phyloP scores from a whole-genome alignment of 2,888 invertebrate genomes.

The Phyllotreta striolata region DNA sequence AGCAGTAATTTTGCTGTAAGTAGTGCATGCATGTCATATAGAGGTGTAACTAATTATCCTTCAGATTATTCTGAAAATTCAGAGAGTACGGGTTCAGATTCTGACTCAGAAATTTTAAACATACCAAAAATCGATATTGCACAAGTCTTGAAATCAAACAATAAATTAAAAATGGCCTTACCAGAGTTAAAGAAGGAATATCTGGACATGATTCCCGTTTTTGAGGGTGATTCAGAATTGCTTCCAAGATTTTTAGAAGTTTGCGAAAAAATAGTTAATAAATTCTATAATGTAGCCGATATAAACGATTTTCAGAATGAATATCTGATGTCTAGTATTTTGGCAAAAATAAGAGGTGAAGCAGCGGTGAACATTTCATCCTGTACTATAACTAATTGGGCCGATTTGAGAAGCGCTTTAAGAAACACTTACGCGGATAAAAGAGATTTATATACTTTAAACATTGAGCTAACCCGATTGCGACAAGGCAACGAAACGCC shows the following conservation, averaged over 20 bases:
- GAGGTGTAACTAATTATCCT: background rate
- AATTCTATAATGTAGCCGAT: conserved; percentile 28
- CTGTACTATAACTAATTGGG: no score
- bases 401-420: conserved; percentile 25
- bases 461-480: conserved; percentile 33
- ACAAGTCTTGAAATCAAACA: no score
- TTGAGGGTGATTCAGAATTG: conserved; percentile 22
- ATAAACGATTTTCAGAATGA: conserved; percentile 33
- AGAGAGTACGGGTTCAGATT: conserved; percentile 10
- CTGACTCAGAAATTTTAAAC: conserved; percentile 6
- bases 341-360: conserved; percentile 34
- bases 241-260: conserved; percentile 28
- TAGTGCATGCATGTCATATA: background rate
- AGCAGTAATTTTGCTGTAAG: conserved; percentile 14
- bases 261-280: conserved; percentile 28
- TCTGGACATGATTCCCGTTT: conserved; percentile 11
- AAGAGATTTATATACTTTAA: conserved; percentile 32
- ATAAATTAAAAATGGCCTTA: background rate
- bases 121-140: background rate
- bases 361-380: conserved; percentile 33
- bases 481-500: conserved; percentile 34
- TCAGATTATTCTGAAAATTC: background rate
- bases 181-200: conserved; percentile 27
- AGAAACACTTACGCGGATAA: conserved; percentile 33
- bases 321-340: conserved; percentile 33